Percentiles rank a stretch among this genome's conserved stretches.
phyloP scores from a whole-genome alignment of 1,140 invertebrate genomes.

The Penaeus indicus region DNA sequence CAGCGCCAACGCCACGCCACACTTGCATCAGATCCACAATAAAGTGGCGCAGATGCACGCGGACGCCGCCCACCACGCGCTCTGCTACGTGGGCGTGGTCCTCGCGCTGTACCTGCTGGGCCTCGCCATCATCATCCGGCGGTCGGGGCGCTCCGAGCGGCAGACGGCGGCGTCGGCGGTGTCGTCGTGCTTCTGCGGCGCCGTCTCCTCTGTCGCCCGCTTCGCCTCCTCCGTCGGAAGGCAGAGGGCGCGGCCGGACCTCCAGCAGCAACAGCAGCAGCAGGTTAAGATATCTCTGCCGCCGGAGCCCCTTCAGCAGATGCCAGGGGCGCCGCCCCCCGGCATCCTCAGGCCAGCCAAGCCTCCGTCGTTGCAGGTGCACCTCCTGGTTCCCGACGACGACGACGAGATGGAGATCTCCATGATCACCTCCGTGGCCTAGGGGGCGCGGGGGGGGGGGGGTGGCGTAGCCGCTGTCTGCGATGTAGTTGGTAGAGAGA shows the following conservation, averaged over 20 bases:
- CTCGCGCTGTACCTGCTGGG: conserved; percentile 46
- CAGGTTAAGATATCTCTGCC: background rate
- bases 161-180: conserved; percentile 45
- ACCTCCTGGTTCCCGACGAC: conserved; percentile 46
- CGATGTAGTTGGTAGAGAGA: no score
- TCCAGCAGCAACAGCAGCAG: background rate
- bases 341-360: background rate
- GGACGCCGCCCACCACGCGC: conserved; percentile 33
- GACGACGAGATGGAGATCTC: conserved; percentile 57
- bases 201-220: conserved; percentile 30
- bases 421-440: conserved; percentile 53
- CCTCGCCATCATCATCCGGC: conserved; percentile 47
- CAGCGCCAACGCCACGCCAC: conserved; percentile 43
- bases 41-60: conserved; percentile 46
- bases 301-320: conserved; percentile 31
- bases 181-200: conserved; percentile 50
- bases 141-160: conserved; percentile 40
- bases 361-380: conserved; percentile 5
- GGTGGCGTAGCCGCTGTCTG: no score
- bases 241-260: background rate
- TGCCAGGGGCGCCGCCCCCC: conserved; percentile 1
- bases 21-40: background rate
- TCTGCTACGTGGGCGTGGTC: conserved; percentile 49
- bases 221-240: background rate
- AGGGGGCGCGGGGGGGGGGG: conserved; percentile 2